Conservation (phyloP, 2,797 vertebrate genomes). For the Syncerus caffer region DNA sequence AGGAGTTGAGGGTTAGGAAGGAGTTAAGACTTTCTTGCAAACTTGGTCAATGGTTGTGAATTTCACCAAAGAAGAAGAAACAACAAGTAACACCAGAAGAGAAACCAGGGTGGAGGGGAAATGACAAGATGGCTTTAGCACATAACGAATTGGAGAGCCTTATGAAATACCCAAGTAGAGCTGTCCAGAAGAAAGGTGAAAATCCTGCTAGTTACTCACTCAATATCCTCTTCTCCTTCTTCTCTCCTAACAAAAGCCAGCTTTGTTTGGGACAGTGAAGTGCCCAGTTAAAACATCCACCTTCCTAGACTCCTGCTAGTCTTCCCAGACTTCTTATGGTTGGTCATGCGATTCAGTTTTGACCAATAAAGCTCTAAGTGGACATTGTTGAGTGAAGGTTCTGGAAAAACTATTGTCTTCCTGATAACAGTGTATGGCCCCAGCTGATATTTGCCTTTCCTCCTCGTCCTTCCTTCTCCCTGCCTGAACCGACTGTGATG, state of each 20-base stretch:
- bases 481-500: not conserved
- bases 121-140: not conserved
- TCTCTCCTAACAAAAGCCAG: not conserved
- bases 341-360: not conserved
- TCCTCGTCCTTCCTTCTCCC: not conserved
- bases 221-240: not conserved
- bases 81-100: not conserved
- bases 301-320: not conserved
- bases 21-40: conserved; percentile 5
- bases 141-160: not conserved
- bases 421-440: not conserved
- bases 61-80: conserved; percentile 6
- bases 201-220: not conserved
- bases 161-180: not conserved
- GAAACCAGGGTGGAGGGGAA: not conserved
- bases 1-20: not conserved
- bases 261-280: not conserved
- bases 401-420: conserved; percentile 3
- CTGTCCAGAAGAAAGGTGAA: not conserved
- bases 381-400: not conserved
- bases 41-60: conserved; percentile 42
- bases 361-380: not conserved
- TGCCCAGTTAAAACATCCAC: not conserved
- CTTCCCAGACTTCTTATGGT: not conserved
- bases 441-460: not conserved